phyloP scores from a whole-genome alignment of 2,888 invertebrate species.

The Brachylomia viminalis region DNA sequence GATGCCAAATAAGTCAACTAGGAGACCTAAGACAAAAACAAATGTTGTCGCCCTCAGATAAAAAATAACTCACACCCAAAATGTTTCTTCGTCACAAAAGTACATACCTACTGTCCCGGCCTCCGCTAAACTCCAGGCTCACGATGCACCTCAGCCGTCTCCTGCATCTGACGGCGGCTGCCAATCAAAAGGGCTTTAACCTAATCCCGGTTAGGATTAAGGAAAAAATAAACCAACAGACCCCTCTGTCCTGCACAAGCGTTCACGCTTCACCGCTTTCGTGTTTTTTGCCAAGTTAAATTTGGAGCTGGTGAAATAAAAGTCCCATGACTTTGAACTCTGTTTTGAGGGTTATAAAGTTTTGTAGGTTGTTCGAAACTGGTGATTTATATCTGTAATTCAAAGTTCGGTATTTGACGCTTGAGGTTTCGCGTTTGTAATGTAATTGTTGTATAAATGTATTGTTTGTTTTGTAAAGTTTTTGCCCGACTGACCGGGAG shows the following conservation, averaged over 20 bases:
- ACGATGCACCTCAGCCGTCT: constrained; percentile 69
- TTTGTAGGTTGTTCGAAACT: constrained; percentile 23
- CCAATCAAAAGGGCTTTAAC: constrained; percentile 89
- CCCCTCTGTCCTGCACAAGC: constrained; percentile 88
- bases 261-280: constrained; percentile 86
- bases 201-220: constrained; percentile 90
- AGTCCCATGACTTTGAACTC: constrained; percentile 55
- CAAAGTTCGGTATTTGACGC: constrained; percentile 85
- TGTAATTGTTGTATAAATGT: constrained; percentile 87
- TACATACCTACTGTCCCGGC: constrained; percentile 24
- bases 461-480: constrained; percentile 84
- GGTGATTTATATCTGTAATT: constrained; percentile 22
- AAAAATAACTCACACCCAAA: not conserved
- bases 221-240: constrained; percentile 87
- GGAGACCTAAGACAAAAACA: not conserved
- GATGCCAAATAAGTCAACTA: not conserved
- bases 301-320: constrained; percentile 28
- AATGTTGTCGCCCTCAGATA: not conserved
- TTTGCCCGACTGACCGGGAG: constrained; percentile 76
- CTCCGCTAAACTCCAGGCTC: constrained; percentile 70
- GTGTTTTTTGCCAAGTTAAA: constrained; percentile 62
- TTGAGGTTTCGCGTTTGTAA: constrained; percentile 87
- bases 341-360: constrained; percentile 46
- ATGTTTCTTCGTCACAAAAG: constrained; percentile 12
- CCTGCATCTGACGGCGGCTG: constrained; percentile 89